These are phyloP conservation scores for Parambassis ranga DNA, from an alignment of 2,797 vertebrate genomes.

Conservation along the genomic window DNA sequence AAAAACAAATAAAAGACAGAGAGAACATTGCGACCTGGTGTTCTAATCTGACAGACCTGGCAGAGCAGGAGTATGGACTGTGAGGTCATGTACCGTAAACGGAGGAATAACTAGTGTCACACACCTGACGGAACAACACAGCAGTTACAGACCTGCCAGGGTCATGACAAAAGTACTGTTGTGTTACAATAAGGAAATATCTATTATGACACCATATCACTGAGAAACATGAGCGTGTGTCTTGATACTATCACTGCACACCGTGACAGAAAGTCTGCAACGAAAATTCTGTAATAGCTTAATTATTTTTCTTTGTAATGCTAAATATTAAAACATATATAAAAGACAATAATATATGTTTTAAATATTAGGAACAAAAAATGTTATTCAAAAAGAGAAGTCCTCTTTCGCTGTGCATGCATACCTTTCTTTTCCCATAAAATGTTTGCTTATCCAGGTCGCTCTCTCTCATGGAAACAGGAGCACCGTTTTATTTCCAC, in stretches of 20 bases:
- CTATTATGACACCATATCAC: not conserved
- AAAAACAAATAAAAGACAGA: not conserved
- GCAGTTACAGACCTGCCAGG: not conserved
- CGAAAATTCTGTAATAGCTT: no score
- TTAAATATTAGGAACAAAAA: not conserved
- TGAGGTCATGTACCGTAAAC: not conserved
- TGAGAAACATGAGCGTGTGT: not conserved
- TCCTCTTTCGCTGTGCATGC: not conserved
- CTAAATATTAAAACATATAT: no score
- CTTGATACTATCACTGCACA: not conserved
- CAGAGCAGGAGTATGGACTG: not conserved
- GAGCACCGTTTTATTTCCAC: not conserved
- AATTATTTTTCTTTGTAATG: no score
- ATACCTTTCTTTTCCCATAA: not conserved
- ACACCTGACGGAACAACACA: not conserved
- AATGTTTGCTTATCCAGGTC: slow-evolving; percentile 1
- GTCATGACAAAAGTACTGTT: not conserved
- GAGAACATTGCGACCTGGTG: not conserved
- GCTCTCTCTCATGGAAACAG: not conserved
- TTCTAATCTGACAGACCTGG: not conserved
- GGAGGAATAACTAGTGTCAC: not conserved
- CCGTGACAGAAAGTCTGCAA: not conserved
- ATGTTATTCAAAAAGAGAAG: not conserved
- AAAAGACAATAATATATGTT: no score
- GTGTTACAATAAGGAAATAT: not conserved